Conservation (phyloP, 2,797 vertebrate genomes). For the Chloroceryle inda region DNA sequence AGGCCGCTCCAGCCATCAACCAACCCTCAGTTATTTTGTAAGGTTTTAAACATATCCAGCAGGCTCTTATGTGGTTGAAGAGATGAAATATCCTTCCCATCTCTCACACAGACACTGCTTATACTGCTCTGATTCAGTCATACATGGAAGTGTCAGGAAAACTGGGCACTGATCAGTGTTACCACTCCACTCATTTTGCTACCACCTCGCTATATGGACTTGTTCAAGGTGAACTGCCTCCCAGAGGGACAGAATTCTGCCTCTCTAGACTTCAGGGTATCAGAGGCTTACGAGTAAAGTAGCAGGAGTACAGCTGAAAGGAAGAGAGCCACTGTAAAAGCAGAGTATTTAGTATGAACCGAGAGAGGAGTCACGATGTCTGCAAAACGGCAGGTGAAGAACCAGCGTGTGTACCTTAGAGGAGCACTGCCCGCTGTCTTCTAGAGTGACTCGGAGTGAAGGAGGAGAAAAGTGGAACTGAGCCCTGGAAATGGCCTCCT, state of each 20-base stretch:
- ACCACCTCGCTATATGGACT: background rate
- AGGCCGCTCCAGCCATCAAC: background rate
- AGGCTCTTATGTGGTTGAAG: background rate
- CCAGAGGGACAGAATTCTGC: background rate
- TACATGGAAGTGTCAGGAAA: background rate
- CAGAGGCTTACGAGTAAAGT: background rate
- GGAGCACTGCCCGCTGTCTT: background rate
- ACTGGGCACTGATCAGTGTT: background rate
- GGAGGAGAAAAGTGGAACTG: background rate
- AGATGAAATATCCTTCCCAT: background rate
- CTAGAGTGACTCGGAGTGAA: background rate
- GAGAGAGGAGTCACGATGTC: background rate
- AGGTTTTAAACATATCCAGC: background rate
- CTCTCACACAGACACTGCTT: background rate
- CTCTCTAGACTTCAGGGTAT: background rate
- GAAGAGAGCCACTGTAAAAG: background rate
- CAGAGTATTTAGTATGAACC: background rate
- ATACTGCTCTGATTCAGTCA: constrained; percentile 20
- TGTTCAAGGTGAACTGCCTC: background rate
- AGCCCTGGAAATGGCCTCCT: background rate
- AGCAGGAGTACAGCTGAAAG: background rate
- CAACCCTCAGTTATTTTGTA: background rate
- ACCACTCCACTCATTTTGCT: background rate
- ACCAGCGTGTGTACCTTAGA: fast-evolving
- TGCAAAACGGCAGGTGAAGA: background rate